Percentiles rank a stretch among this genome's conserved stretches.
These are phyloP conservation scores for Thryonomys swinderianus DNA, from an alignment of 2,113 vertebrate species.

Conservation along the genomic window DNA sequence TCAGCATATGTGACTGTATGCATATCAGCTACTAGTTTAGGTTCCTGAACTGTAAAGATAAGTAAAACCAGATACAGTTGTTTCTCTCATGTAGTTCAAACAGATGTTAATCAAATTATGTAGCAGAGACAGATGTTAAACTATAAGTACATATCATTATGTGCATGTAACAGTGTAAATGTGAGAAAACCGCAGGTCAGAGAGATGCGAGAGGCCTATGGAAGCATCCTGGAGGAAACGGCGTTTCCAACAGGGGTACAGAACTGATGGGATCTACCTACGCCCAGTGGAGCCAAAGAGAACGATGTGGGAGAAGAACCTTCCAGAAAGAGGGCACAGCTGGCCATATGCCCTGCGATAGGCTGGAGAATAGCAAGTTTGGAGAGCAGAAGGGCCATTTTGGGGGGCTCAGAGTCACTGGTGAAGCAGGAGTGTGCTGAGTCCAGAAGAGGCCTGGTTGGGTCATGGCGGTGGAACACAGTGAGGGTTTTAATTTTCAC, in stretches of 20 bases:
- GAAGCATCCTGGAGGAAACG: background rate
- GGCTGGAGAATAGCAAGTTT: background rate
- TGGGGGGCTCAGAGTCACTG: background rate
- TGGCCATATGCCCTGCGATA: fast-evolving
- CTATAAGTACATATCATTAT: background rate
- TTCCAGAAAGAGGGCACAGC: background rate
- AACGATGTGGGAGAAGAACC: background rate
- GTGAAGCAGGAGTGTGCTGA: background rate
- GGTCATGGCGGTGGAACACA: fast-evolving
- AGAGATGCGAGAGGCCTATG: background rate
- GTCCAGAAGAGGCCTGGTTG: background rate
- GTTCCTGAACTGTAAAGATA: background rate
- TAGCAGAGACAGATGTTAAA: background rate
- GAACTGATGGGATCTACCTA: background rate
- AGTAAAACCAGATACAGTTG: background rate
- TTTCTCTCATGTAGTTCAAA: background rate
- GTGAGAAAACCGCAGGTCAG: background rate
- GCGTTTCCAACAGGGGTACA: background rate
- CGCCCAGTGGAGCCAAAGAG: background rate
- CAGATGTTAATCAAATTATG: background rate
- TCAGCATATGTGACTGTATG: background rate
- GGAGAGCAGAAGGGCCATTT: background rate
- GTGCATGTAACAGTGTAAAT: background rate
- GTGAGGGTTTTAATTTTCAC: background rate
- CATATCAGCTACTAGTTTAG: background rate